Evolutionary conservation across 2,113 vertebrate genomes (phyloP), one percentile per base, ranked within the genome.

Genomic region (Silurus glanis): DNA sequence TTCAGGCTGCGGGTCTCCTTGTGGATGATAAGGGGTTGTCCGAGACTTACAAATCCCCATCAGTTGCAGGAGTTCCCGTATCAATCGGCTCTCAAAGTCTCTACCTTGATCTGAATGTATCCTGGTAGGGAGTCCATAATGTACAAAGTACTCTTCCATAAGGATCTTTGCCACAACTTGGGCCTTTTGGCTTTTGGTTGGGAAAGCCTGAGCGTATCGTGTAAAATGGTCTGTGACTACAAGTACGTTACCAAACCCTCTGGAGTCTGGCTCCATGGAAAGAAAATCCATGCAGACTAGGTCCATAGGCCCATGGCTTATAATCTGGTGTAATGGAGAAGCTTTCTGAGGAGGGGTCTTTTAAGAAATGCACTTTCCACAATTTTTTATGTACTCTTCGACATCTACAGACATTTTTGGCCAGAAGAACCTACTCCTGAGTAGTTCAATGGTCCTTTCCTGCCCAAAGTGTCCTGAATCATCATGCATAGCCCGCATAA

Each of bases 171-270:
- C 28, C 6, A 81, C 79, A 9, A n/a, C n/a, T n/a, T n/a, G n/a
- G n/a, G 28, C 79, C 5, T 12, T 80, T 2, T 80, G 56, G 12
- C 17, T 47, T 21, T 9, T 80, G 1, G 55, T 45, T 6, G 59
- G 17, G 10, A 47, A 64, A 2, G 80, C 80, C 16, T 64, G 59
- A 12, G 37, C 21, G 7, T 81, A 81, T 4, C 2, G 0, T 0
- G 55, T 37, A 17, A 80, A 80, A 61, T 80, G 58, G 16, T 81
- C 79, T 1, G 79, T 81, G 2, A 81, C 79, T 5, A 81, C 56
- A 1, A 80, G 16, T 0, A 80, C 78, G 45, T 61, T 80, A 1
- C n/a, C 19, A 0, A 80, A 9, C 0, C 78, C 78, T 45, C 23
- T 80, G 6, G 78, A 80, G 10, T 80, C 56, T 3, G 78, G 78